Conservation (phyloP, 2,113 vertebrate species). For the Charina bottae region DNA sequence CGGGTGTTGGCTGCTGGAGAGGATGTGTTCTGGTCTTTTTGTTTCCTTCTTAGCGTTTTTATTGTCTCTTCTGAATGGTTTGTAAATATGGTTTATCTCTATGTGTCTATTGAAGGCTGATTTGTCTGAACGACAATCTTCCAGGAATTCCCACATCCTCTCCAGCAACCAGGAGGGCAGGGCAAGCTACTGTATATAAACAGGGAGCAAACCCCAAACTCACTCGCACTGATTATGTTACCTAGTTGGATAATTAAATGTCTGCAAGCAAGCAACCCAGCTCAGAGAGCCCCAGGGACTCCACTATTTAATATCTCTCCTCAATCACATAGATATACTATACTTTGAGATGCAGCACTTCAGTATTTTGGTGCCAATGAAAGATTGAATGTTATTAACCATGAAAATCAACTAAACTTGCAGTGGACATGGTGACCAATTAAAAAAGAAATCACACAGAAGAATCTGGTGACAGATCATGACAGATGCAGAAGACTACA, state of each 20-base stretch:
- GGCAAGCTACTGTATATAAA: too few relatives aligned
- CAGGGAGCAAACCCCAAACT: too few relatives aligned
- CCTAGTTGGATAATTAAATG: neutral
- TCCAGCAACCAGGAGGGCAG: too few relatives aligned
- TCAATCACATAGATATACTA: neutral
- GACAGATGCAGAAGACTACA: neutral
- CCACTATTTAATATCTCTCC: neutral
- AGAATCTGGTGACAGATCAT: neutral
- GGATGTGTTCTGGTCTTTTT: neutral
- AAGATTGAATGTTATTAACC: neutral
- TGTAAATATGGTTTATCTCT: neutral
- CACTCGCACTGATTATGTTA: too few relatives aligned
- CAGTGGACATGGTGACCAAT: neutral
- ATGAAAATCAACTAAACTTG: neutral
- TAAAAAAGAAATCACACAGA: neutral
- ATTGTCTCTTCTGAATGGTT: neutral
- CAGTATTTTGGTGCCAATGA: neutral
- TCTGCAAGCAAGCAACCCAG: neutral
- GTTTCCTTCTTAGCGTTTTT: neutral
- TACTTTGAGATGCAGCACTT: neutral
- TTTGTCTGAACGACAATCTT: neutral
- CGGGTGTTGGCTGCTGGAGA: neutral
- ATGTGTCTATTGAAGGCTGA: neutral
- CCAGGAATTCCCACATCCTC: neutral
- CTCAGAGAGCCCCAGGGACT: neutral